These are phyloP conservation scores for human (Homo sapiens) DNA, from an alignment of 2,113 vertebrate genomes.

Conservation along the genomic window DNA sequence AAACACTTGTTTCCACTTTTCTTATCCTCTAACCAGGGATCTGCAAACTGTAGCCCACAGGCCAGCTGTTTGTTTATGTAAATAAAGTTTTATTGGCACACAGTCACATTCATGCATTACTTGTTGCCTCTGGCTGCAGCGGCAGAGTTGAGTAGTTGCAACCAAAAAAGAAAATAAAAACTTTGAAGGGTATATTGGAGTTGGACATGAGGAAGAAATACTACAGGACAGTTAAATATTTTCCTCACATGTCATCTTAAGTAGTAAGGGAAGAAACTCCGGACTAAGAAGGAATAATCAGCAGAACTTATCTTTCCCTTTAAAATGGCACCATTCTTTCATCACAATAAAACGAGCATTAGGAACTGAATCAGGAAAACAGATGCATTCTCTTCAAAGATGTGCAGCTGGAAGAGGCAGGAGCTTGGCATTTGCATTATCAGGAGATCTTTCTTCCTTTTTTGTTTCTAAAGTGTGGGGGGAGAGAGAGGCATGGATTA, in stretches of 20 bases:
- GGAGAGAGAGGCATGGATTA: background rate
- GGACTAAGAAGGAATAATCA: background rate
- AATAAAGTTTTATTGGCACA: background rate
- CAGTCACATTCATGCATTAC: background rate
- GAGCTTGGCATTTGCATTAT: background rate
- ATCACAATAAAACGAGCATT: slow-evolving; percentile 17
- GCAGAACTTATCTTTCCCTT: background rate
- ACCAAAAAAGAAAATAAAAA: background rate
- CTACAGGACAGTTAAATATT: background rate
- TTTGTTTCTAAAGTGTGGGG: slow-evolving; percentile 17
- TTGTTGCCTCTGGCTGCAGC: background rate
- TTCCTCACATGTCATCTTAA: background rate
- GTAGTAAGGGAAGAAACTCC: background rate
- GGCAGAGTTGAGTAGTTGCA: background rate
- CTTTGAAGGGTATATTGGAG: background rate
- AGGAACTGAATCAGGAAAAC: slow-evolving; percentile 2
- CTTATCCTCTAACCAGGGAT: background rate
- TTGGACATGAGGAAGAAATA: background rate
- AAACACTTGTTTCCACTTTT: background rate
- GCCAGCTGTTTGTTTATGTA: background rate
- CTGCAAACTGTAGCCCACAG: background rate
- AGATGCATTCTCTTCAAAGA: background rate
- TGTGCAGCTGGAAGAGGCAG: background rate
- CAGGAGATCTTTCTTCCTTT: background rate
- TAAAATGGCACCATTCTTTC: background rate